A percentile compares a stretch with the other conserved stretches of the same genome.
Evolutionary conservation across 2,113 vertebrate species (phyloP).

Genomic region (Alligator mississippiensis): DNA sequence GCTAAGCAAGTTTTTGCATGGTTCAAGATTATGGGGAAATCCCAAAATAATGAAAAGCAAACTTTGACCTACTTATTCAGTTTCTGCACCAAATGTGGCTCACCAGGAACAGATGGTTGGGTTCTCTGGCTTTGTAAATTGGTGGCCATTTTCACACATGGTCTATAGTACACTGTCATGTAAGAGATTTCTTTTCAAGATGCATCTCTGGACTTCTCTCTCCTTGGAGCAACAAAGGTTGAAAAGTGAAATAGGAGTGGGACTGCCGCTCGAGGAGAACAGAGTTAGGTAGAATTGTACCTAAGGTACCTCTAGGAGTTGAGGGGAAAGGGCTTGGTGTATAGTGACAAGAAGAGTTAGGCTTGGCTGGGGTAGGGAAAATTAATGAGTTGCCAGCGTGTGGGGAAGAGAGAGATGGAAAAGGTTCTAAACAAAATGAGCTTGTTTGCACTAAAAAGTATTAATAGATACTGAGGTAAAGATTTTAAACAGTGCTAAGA

Average conservation of each 20-base stretch:
- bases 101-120: too few species aligned
- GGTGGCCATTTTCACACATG: too few species aligned
- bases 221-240: too few species aligned
- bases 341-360: not conserved
- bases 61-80: not conserved
- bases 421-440: not conserved
- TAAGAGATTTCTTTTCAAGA: too few species aligned
- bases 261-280: too few species aligned
- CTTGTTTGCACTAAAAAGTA: not conserved
- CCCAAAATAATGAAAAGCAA: not conserved
- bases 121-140: too few species aligned
- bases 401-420: not conserved
- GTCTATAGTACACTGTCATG: too few species aligned
- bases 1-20: not conserved
- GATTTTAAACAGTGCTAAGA: slow-evolving; percentile 29
- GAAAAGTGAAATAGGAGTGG: too few species aligned
- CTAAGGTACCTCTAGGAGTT: not conserved
- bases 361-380: not conserved
- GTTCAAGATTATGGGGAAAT: not conserved
- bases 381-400: not conserved
- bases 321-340: not conserved
- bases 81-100: too few species aligned
- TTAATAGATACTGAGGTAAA: slow-evolving; percentile 13
- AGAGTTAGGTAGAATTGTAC: too few species aligned
- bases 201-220: too few species aligned